Base-by-base conservation (phyloP, 2,888 invertebrate genomes). In the Ypsolopha scabrella region DNA sequence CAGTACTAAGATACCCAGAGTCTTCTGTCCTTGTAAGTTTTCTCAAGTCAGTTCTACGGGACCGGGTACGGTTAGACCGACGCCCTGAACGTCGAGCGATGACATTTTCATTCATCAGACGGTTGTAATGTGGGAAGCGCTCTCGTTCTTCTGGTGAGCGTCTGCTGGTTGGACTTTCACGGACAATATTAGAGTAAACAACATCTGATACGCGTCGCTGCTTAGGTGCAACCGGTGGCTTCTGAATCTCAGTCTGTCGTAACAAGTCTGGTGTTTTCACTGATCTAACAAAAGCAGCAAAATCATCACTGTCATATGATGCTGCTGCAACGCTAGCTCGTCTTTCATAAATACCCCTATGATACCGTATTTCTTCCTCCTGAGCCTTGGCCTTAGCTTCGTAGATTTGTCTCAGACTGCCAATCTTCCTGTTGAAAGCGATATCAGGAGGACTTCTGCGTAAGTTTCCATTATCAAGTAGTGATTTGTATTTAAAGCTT, bases 1-100 rank as follows among this genome's bases (percentile, higher is more conserved):
- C 95, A 0, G 94, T 94, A 67, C 95, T 95, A 62, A 95, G 88
- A 63, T 95, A 95, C 0, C 95, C 95, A 8, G 94, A 94, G 70
- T 95, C 95, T 72, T 91, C 91, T 2, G 79, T 83, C 65, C 72
- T 78, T 59, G 73, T 80, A 33, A 80, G 61, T 60, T 80, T 87
- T 57, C 74, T 80, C 36, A 82, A 57, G 57, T 83, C 81, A 11
- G 79, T 76, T 60, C 83, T 63, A 55, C 82, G 65, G 7, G 80
- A 76, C 64, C 85, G 69, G n/a, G 78, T 76, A 56, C 83, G 62
- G 3, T 75, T 72, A 41, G 83, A 77, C 43, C 83, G 69, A 13
- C 83, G 72, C 8, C 80, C 83, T 7, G 81, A 87, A 36, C 75
- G 73, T 51, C 78, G 70, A 44, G 77, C 71, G 50, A 76, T 78